Conservation (phyloP, 2,888 invertebrate species). For the Terebella lapidaria region DNA sequence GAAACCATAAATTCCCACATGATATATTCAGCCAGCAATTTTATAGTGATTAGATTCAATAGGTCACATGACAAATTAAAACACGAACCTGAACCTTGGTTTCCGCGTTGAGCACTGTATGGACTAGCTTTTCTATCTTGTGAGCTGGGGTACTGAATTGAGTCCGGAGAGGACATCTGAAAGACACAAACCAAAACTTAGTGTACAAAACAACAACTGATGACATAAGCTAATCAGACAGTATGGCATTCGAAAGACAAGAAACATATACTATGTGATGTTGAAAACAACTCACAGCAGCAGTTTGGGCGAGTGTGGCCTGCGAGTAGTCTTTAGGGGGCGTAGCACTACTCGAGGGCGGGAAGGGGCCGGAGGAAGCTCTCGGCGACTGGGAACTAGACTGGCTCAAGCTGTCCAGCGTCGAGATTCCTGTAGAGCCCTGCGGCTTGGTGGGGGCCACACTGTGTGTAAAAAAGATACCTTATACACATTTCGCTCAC, state of each 20-base stretch:
- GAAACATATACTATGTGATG: no score
- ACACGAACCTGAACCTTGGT: not conserved
- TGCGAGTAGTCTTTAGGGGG: conserved; percentile 35
- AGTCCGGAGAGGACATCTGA: conserved; percentile 26
- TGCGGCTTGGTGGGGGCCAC: not conserved
- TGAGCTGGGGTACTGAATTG: conserved; percentile 37
- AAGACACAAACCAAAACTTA: not conserved
- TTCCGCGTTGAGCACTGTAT: conserved; percentile 8
- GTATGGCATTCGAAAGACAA: no score
- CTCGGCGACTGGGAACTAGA: conserved; percentile 17
- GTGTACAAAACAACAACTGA: no score
- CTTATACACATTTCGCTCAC: no score
- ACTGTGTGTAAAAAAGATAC: not conserved
- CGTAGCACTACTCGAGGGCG: conserved; percentile 32
- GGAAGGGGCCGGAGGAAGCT: conserved; percentile 29
- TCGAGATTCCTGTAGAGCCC: not conserved
- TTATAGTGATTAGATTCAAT: no score
- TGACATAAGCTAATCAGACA: no score
- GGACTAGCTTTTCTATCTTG: conserved; percentile 43
- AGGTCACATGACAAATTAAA: conserved; percentile 4
- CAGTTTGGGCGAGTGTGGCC: not conserved
- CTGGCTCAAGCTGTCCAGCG: conserved; percentile 26
- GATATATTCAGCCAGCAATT: no score
- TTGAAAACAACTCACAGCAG: not conserved
- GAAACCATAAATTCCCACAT: no score